Base-by-base conservation (phyloP, 2,113 vertebrate species). In the Benitochromis conjunctus region DNA sequence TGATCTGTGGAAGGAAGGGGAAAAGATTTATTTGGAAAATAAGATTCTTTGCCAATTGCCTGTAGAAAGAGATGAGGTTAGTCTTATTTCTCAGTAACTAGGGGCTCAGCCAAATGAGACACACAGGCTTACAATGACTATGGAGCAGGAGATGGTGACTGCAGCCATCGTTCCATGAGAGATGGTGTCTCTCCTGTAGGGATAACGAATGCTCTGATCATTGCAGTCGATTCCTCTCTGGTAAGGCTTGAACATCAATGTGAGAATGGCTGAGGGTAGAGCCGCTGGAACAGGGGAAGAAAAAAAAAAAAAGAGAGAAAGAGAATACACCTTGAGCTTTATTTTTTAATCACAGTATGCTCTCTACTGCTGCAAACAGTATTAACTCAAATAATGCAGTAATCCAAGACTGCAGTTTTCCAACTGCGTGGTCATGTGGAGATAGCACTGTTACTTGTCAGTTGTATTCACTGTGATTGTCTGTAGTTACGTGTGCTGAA, bases 111-210 rank as follows among this genome's bases (percentile, higher is more conserved):
- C 21, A 64, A 51, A 83, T 5, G 26, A 6, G 6, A 55, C 3
- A 18, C 1, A 9, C 4, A 10, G 24, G 92, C 98, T 97, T 94
- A 99, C 98, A 3, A 99, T 98, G 88, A 97, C 4, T 1, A 98
- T 94, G 1, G 97, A 98, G 95, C 97, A 96, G 71, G 94, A 93
- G 93, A 98, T 98, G 94, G 97, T 98, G 92, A 99, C 96, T 0
- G 97, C 96, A 0, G 98, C 98, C 98, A 99, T 98, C 87, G 96
- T 87, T 66, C 97, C 96, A 0, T 99, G 97, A 5, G 98, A 98
- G 94, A 99, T 98, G 92, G 99, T 99, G 94, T 98, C 98, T 0
- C 93, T 92, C 85, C 94, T 97, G 96, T 98, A 98, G 2, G 99
- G 98, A 86, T 98, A 98, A 7, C 74, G 95, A 92, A 99, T 99